Percentiles rank a stretch among this genome's conserved stretches.
phyloP scores from a whole-genome alignment of 2,888 invertebrate species.

The Ametastegia equiseti region DNA sequence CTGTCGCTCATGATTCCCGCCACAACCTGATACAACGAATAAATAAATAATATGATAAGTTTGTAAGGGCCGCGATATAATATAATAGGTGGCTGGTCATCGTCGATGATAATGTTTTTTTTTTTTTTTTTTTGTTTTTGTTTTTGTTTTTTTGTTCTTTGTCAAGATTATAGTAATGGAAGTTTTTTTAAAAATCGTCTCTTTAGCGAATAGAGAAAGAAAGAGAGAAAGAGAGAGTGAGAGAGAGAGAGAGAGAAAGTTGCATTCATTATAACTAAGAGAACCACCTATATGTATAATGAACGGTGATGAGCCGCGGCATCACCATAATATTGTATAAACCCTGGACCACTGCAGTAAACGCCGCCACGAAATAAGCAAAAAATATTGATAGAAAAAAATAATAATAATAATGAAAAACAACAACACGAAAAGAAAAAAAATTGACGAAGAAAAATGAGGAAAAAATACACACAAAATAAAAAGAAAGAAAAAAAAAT shows the following conservation, averaged over 20 bases:
- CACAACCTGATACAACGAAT: slow-evolving; percentile 75
- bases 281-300: background rate
- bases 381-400: background rate
- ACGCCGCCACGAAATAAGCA: background rate
- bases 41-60: slow-evolving; percentile 24
- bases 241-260: background rate
- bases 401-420: background rate
- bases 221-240: background rate
- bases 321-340: background rate
- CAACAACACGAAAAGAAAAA: background rate
- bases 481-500: background rate
- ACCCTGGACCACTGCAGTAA: background rate
- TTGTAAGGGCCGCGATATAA: background rate
- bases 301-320: background rate
- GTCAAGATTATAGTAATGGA: background rate
- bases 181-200: slow-evolving; percentile 65
- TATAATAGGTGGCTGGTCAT: background rate
- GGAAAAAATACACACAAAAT: background rate
- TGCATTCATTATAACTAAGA: background rate
- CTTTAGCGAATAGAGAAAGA: background rate
- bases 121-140: too few relatives aligned
- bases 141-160: too few relatives aligned
- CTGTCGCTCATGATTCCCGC: slow-evolving; percentile 67
- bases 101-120: too few relatives aligned
- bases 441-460: background rate